Evolutionary conservation across 1,140 invertebrate species (phyloP), one percentile per base, ranked within the genome.

Genomic region (Leptestheria dahalacensis): DNA sequence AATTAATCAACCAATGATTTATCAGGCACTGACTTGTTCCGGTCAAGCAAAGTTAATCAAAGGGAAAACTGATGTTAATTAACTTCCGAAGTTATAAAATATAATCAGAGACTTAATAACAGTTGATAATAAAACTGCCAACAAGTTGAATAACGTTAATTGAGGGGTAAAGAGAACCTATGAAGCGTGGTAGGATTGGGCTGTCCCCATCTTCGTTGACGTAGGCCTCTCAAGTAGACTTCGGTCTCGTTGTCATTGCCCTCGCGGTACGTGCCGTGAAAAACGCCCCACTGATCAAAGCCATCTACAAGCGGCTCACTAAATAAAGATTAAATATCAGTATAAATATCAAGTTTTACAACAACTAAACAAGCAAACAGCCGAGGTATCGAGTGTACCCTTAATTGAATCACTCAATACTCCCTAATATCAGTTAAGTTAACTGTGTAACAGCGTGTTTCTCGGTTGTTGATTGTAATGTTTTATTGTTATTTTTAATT

Each of bases 201-300:
- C 51, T 64, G 63, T 65, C 74, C 74, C 70, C 68, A 75, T 51
- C 71, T 68, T 60, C 74, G 69, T 51, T 79, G 76, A 53, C 75
- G 73, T 1, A 76, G 65, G 11, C 78, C 75, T 33, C 77, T 74
- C 12, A 78, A 63, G 48, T 71, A 73, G 10, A 82, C 62, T 62
- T 63, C 62, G 54, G 64, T 61, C 41, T 68, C 64, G 9, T 70
- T 61, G 1, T 61, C 41, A 49, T 73, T 70, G 21, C 68, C 66
- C 2, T 63, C 67, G 60, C 67, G 64, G 4, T 74, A 29, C 2
- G 61, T 66, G 1, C 77, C 78, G 28, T 70, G 63, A 15, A 77
- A 58, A 54, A 72, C 72, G 50, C 78, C 78, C 69, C 72, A 78
- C 63, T 77, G 75, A 61, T 77, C 74, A 65, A 76, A 77, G 33